These are phyloP conservation scores for Helicolenus hilgendorfi DNA, from an alignment of 2,797 vertebrate genomes.

Conservation along the genomic window DNA sequence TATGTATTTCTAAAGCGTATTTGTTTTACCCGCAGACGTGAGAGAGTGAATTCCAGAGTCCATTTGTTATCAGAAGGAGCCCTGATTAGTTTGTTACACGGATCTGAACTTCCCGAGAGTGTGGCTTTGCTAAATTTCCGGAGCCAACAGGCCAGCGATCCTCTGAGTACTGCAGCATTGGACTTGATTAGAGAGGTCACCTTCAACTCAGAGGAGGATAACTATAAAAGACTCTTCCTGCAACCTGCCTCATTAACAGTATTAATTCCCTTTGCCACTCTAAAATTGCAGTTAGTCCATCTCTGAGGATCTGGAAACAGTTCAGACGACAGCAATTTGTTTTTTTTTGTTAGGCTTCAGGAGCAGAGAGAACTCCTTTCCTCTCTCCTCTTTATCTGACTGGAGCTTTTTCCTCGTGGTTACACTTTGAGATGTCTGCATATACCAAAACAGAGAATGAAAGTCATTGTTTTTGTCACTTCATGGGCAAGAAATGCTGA, in stretches of 20 bases:
- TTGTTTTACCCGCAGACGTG: not conserved
- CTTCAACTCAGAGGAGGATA: constrained; percentile 47
- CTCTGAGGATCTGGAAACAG: constrained; percentile 19
- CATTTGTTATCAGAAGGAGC: constrained; percentile 29
- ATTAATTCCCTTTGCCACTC: constrained; percentile 20
- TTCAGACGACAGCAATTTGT: constrained; percentile 39
- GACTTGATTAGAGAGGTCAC: constrained; percentile 65
- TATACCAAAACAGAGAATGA: not conserved
- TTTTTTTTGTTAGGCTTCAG: constrained; percentile 19
- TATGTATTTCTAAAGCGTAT: constrained; percentile 26
- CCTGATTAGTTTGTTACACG: constrained; percentile 20
- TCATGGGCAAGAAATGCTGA: not conserved
- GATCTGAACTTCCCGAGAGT: constrained; percentile 17
- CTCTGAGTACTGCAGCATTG: constrained; percentile 25
- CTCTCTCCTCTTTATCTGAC: not conserved
- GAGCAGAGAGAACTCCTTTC: not conserved
- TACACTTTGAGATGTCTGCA: not conserved
- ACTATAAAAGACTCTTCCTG: constrained; percentile 35
- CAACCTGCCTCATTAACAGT: constrained; percentile 48
- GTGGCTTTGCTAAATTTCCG: constrained; percentile 25
- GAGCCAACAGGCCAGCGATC: constrained; percentile 6
- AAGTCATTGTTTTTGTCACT: not conserved
- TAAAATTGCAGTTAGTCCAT: not conserved
- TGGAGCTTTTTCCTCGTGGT: not conserved
- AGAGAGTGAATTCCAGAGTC: constrained; percentile 16